Base-by-base conservation (phyloP, 2,113 vertebrate species). In the Fulmarus glacialis region DNA sequence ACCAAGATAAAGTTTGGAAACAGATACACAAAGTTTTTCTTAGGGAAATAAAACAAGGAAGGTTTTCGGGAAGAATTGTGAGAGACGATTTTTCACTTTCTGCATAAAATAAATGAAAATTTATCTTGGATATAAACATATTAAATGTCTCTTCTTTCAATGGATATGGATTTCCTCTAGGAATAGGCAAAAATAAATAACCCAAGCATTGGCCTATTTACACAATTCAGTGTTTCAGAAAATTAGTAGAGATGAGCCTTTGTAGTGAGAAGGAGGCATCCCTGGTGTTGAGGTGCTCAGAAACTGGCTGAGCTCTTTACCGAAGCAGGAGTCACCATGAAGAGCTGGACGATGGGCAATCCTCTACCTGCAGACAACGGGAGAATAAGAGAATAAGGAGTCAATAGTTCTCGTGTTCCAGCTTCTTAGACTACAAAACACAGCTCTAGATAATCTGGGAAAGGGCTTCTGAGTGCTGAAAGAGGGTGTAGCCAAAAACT, bases 1-100 rank as follows among this genome's bases (percentile, higher is more conserved):
- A 81, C 34, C 34, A 82, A 92, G 73, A 95, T 87, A 72, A 82
- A 96, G 62, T 93, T 95, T 90, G 82, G 71, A 94, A 96, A 96
- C 82, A 96, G 87, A 95, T 56, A 95, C 52, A 75, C 38, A 80
- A 79, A 84, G 52, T 23, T 75, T 82, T 93, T 64, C 47, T 64
- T 75, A 19, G 43, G 17, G 30, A 88, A 93, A 62, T 77, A 81
- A 84, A 83, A 72, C 34, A 78, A 77, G 7, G 15, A 59, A 72
- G 8, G 8, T 45, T 81, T 77, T 12, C 2, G 42, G 30, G 7
- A 56, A 73, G 32, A 58, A 19, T 13, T 52, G 3, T 18, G 19
- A 42, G 22, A 59, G 13, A 32, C 2, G 4, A 22, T 70, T 88
- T 89, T 89, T 94, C 21, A 48, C 32, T 71, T 94, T 93, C 14